These are phyloP conservation scores for Stegophylla sp. DNA, from an alignment of 2,888 invertebrate genomes.

Conservation along the genomic window DNA sequence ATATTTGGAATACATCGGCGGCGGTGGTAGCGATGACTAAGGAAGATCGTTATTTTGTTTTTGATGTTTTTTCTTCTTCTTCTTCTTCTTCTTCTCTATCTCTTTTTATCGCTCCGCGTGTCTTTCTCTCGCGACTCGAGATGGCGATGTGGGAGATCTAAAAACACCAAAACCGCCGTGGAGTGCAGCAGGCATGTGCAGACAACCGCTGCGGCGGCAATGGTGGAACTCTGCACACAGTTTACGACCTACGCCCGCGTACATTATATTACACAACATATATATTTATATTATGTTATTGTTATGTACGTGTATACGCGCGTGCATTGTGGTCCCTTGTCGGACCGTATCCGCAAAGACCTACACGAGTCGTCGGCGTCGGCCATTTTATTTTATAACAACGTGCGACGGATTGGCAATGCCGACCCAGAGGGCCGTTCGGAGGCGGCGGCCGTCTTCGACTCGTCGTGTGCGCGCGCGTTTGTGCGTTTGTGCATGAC, in stretches of 20 bases:
- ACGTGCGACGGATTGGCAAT: conserved; percentile 21
- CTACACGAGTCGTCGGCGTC: neutral
- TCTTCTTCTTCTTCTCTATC: neutral
- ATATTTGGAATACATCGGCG: neutral
- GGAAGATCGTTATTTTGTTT: neutral
- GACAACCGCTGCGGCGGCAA: neutral
- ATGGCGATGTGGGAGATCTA: conserved; percentile 27
- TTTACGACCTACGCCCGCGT: conserved; percentile 21
- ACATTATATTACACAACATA: neutral
- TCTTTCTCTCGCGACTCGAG: too few species aligned
- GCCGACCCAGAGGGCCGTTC: conserved; percentile 39
- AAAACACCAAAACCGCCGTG: conserved; percentile 2
- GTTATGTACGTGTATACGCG: neutral
- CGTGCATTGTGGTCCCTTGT: conserved; percentile 31
- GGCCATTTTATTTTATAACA: conserved; percentile 52
- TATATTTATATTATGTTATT: neutral
- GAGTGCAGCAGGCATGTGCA: neutral
- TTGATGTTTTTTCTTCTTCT: neutral
- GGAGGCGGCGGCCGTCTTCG: neutral
- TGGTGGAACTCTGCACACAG: too few species aligned
- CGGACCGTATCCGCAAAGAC: neutral
- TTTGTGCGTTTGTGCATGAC: too few species aligned
- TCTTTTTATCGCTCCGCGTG: too few species aligned
- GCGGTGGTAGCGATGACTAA: neutral
- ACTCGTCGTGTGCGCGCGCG: too few species aligned